These are phyloP conservation scores for Helostoma temminkii DNA, from an alignment of 2,797 vertebrate genomes.

Conservation along the genomic window DNA sequence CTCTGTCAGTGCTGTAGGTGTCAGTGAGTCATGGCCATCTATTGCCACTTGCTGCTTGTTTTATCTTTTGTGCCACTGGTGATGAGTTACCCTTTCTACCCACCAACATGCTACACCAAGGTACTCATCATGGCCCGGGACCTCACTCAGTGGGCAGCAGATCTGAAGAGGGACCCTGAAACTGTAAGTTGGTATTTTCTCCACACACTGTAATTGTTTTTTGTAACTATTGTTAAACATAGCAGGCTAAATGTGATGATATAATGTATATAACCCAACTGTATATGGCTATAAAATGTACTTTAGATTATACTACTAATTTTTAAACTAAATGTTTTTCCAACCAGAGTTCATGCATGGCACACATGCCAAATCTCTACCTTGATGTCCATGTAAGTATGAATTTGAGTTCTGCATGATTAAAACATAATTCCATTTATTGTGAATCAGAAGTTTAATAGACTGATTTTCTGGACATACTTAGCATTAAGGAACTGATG, in stretches of 20 bases:
- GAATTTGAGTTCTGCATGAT: not conserved
- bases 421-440: not conserved
- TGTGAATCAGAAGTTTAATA: not conserved
- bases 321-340: constrained; percentile 1
- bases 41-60: constrained; percentile 45
- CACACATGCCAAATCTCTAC: constrained; percentile 70
- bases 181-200: constrained; percentile 60
- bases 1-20: constrained; percentile 25
- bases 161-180: constrained; percentile 55
- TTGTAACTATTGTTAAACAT: not conserved
- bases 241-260: not conserved
- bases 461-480: not conserved
- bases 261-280: no score
- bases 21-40: constrained; percentile 54
- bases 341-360: constrained; percentile 66
- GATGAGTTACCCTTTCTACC: constrained; percentile 64
- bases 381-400: constrained; percentile 79
- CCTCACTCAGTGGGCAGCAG: constrained; percentile 56
- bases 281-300: not conserved
- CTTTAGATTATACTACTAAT: not conserved
- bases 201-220: no score
- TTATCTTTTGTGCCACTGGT: constrained; percentile 42
- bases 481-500: no score
- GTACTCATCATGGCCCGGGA: constrained; percentile 71
- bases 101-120: constrained; percentile 77